These are phyloP conservation scores for Chlamydotis undulata DNA, from an alignment of 2,113 vertebrate species.

Conservation along the genomic window DNA sequence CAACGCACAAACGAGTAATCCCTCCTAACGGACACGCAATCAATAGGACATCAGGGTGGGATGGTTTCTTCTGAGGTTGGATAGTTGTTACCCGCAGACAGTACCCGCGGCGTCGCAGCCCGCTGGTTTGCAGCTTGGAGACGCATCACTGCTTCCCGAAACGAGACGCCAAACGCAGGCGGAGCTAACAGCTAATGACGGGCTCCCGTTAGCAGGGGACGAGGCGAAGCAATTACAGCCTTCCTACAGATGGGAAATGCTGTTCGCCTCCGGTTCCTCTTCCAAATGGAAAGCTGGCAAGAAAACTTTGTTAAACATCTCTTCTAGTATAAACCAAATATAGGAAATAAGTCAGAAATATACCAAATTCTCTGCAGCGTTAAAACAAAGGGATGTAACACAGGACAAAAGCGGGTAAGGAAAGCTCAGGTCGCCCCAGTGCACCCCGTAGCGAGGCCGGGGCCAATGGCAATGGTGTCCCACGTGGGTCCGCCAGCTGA, in stretches of 20 bases:
- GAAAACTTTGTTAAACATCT: background rate
- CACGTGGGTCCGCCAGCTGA: fast-evolving
- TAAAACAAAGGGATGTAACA: background rate
- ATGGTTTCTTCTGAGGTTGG: background rate
- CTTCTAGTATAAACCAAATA: background rate
- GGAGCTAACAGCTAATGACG: background rate
- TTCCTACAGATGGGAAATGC: background rate
- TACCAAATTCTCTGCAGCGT: background rate
- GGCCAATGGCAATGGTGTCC: background rate
- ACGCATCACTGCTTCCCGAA: background rate
- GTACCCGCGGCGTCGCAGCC: fast-evolving
- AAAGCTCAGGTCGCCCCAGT: background rate
- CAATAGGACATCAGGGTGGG: background rate
- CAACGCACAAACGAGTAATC: background rate
- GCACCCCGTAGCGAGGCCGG: fast-evolving
- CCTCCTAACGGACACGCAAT: background rate
- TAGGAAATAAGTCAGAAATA: too few species aligned
- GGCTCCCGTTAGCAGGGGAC: background rate
- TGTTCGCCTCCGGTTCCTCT: background rate
- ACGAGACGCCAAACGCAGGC: fast-evolving
- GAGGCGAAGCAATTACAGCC: background rate
- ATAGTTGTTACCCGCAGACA: background rate
- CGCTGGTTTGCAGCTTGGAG: background rate
- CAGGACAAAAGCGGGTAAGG: background rate
- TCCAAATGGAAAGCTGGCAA: background rate